Base-by-base conservation (phyloP, 1,140 invertebrate genomes). In the Euglossa dilemma region DNA sequence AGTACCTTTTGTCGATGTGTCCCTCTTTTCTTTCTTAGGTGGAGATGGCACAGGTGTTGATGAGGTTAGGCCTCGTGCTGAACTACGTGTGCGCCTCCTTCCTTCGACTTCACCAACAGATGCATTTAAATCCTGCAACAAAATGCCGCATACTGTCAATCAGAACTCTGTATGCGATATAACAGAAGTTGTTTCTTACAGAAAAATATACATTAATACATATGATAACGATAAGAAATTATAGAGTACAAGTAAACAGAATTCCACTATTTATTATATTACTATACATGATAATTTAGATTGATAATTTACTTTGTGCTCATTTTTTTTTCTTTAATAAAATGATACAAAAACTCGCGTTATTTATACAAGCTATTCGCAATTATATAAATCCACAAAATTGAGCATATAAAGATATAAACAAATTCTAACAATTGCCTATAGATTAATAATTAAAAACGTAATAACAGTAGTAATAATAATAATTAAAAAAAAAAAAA, bases 31-130 rank as follows among this genome's bases (percentile, higher is more conserved):
- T 69, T 94, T 94, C 52, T 94, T 94, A 0, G 94, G 91, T 8
- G 94, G 94, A 18, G 94, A 93, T 59, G 94, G 94, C 9, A 93
- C 91, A 28, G 93, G 92, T 9, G 92, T 89, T 0, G 92, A 83
- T 6, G 91, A 85, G 12, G 89, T 81, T 9, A 94, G 84, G 18
- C 94, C 94, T 80, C 94, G 89, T 47, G 94, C 93, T 57, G 94
- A 94, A 83, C 94, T 95, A 45, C 94, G 93, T 9, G 94, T 95
- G 78, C 94, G 94, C 79, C 94, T 92, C 78, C 94, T 92, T 7
- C 94, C 94, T 84, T 95, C 94, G 2, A 94, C 87, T 56, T 94
- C 94, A 18, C 90, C 93, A 43, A 91, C 92, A 36, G 92, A 83
- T 73, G 92, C 89, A 77, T 93, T 93, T 83, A 94, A 85, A 72